A percentile compares a stretch with the other conserved stretches of the same genome.
Evolutionary conservation across 2,797 vertebrate genomes (phyloP).

Genomic region (Malurus leucopterus): DNA sequence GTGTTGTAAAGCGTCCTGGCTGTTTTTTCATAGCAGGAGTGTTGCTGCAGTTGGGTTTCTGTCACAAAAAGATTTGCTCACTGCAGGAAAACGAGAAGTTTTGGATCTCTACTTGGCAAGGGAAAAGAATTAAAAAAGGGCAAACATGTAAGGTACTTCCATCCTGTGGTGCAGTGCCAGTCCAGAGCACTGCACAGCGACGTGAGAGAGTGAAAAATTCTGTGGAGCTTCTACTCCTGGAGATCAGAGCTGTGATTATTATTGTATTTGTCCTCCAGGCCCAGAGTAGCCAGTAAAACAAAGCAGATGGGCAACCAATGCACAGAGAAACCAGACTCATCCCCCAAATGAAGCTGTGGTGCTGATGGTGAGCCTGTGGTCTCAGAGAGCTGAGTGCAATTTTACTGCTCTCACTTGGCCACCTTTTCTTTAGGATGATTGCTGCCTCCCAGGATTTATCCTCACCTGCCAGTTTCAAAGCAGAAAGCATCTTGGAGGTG

Average conservation of each 20-base stretch:
- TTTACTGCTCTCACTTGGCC: neutral
- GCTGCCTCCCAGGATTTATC: neutral
- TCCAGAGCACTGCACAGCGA: rapidly evolving
- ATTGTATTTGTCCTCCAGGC: neutral
- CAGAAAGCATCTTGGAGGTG: neutral
- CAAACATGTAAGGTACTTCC: neutral
- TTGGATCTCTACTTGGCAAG: neutral
- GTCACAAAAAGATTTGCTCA: neutral
- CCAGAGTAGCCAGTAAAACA: neutral
- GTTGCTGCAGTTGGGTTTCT: neutral
- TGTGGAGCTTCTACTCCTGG: neutral
- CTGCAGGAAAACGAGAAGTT: neutral
- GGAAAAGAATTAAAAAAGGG: rapidly evolving
- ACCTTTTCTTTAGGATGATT: neutral
- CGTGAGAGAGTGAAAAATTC: neutral
- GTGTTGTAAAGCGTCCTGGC: rapidly evolving
- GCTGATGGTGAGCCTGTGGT: neutral
- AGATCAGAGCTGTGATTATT: neutral
- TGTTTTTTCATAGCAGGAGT: neutral
- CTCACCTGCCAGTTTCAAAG: neutral
- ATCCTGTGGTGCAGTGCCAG: neutral
- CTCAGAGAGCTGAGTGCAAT: rapidly evolving
- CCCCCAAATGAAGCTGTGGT: neutral
- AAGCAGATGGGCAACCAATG: neutral
- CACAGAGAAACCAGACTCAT: neutral